These are phyloP conservation scores for Hozukius guyotensis DNA, from an alignment of 2,797 vertebrate genomes.

Conservation along the genomic window DNA sequence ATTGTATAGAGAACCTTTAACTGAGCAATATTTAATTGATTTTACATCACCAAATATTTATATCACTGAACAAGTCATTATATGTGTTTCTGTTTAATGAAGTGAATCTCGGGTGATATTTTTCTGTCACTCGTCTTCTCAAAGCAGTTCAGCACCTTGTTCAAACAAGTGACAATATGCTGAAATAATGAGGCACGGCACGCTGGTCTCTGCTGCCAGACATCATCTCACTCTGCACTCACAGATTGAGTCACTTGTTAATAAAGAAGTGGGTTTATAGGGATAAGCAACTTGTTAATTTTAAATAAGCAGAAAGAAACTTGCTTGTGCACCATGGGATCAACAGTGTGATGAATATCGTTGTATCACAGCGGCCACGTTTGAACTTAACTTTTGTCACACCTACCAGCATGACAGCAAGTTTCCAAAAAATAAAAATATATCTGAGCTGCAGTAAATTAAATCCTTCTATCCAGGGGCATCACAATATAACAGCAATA, in stretches of 20 bases:
- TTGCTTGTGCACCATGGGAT: neutral
- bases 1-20: neutral
- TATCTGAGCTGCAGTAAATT: neutral
- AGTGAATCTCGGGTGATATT: neutral
- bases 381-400: constrained; percentile 24
- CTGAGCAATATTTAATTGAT: neutral
- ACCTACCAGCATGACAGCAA: neutral
- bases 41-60: neutral
- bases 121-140: neutral
- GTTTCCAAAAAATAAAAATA: neutral
- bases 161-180: neutral
- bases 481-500: neutral
- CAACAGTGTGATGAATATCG: neutral
- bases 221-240: neutral
- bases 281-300: neutral
- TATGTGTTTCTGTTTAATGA: neutral
- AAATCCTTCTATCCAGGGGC: neutral
- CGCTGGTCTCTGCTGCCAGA: neutral
- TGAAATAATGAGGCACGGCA: constrained; percentile 3
- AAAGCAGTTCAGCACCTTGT: neutral
- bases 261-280: neutral
- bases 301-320: neutral
- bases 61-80: neutral
- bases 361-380: neutral
- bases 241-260: constrained; percentile 4